Base-by-base conservation (phyloP, 2,797 vertebrate species). In the Cyclura pinguis region DNA sequence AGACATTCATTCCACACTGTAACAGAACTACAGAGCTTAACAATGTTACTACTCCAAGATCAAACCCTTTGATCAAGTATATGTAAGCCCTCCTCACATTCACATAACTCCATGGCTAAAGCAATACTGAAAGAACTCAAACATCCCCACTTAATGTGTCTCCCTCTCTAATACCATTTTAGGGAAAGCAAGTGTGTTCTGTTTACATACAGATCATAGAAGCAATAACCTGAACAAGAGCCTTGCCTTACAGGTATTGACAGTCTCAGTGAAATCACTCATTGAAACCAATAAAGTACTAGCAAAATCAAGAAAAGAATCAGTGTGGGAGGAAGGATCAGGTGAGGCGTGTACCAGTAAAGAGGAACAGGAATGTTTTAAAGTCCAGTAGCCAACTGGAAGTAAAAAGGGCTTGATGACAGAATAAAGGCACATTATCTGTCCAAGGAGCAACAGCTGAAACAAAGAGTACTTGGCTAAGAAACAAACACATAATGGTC, bases 151-250 rank as follows among this genome's bases (percentile, higher is more conserved):
- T 80, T 18, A 77, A 9, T 35, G 5, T 32, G 0, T 29, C 18
- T 22, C 32, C 47, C 3, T 78, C 32, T 91, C 74, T 57, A 27
- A 69, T 86, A 47, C 42, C 85, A 80, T n/a, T 88, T 88, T 57
- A 55, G 35, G 27, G 59, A 76, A 42, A 73, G 78, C 42, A 55
- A 73, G 24, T 81, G 55, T 62, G 59, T 81, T 38, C 50, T 78
- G 87, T 67, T 50, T 76, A n/a, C 50, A 18, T 18, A 80, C 16
- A 13, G n/a, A 13, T n/a, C 80, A 38, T 62, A 67, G 57, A 14
- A 4, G 50, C 32, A 32, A 88, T 64, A 52, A 42, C 78, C 35
- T 32, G 82, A 77, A 38, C 73, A 10, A 50, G 42, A 77, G 78
- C 76, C 29, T 62, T 29, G 50, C 52, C 62, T 72, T 67, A 59